Evolutionary conservation across 1,140 invertebrate species (phyloP).

Genomic region (Drosophila kohkoa): DNA sequence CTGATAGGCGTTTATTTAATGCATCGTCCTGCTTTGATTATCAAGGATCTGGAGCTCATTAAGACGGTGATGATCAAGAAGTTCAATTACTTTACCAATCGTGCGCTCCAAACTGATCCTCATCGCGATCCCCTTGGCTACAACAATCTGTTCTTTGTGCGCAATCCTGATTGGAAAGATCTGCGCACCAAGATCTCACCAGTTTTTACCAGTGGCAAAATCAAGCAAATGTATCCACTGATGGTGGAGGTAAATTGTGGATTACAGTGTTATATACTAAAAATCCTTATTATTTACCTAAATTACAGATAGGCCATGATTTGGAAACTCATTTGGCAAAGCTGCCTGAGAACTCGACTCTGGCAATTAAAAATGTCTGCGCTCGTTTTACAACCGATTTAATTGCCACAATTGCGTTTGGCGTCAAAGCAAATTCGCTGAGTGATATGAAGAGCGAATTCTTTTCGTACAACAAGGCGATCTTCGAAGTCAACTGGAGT

Average conservation of each 20-base stretch:
- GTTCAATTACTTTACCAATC: constrained; percentile 81
- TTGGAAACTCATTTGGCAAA: constrained; percentile 50
- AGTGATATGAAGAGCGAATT: constrained; percentile 85
- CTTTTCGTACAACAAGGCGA: constrained; percentile 77
- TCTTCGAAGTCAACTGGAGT: constrained; percentile 86
- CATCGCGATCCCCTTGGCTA: constrained; percentile 60
- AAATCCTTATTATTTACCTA: neutral
- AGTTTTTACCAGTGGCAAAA: constrained; percentile 86
- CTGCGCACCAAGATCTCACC: constrained; percentile 86
- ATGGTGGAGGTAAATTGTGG: constrained; percentile 72
- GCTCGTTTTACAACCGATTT: constrained; percentile 87
- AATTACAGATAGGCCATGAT: constrained; percentile 60
- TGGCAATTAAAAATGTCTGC: constrained; percentile 80
- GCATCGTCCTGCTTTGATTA: constrained; percentile 84
- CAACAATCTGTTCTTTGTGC: constrained; percentile 72
- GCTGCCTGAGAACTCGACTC: constrained; percentile 2
- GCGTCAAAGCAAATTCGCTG: constrained; percentile 86
- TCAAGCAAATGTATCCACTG: constrained; percentile 87
- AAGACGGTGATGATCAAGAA: constrained; percentile 86
- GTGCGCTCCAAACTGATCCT: constrained; percentile 58
- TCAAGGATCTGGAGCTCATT: constrained; percentile 86
- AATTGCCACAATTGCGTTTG: constrained; percentile 87
- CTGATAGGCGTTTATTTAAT: constrained; percentile 84
- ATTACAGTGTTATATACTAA: neutral
- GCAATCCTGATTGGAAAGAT: constrained; percentile 85